Evolutionary conservation across 2,113 vertebrate species (phyloP).

Genomic region (Gavia stellata): DNA sequence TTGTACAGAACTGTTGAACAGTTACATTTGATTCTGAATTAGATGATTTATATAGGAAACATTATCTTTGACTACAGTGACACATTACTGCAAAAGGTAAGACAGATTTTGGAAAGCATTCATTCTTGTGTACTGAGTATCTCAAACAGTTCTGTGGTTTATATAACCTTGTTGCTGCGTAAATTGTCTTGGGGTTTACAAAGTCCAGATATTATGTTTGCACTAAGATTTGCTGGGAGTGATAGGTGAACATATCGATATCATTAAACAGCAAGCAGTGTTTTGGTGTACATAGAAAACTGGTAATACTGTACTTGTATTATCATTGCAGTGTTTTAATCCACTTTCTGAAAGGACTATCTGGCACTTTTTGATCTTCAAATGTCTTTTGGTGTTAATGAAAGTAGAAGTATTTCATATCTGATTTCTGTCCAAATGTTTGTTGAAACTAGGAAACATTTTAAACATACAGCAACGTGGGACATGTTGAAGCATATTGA

Average conservation of each 20-base stretch:
- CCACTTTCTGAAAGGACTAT: constrained; percentile 59
- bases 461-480: constrained; percentile 30
- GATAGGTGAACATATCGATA: constrained; percentile 56
- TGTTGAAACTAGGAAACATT: constrained; percentile 51
- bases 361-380: constrained; percentile 68
- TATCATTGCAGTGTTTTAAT: constrained; percentile 60
- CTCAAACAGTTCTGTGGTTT: constrained; percentile 66
- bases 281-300: constrained; percentile 69
- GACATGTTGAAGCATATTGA: constrained; percentile 35
- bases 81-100: constrained; percentile 52
- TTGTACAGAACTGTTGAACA: constrained; percentile 66
- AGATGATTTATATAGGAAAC: constrained; percentile 67
- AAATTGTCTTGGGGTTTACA: constrained; percentile 69
- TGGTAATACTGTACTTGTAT: constrained; percentile 61
- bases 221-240: constrained; percentile 76
- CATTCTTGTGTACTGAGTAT: constrained; percentile 61
- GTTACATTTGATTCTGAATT: constrained; percentile 58
- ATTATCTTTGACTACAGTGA: constrained; percentile 41
- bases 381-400: constrained; percentile 53
- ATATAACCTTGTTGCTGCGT: constrained; percentile 63
- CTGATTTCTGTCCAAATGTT: constrained; percentile 61
- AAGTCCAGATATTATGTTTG: constrained; percentile 71
- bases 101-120: constrained; percentile 49
- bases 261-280: constrained; percentile 54
- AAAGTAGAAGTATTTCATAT: constrained; percentile 60